Conservation (phyloP, 2,797 vertebrate species). For the Danio albolineatus region DNA sequence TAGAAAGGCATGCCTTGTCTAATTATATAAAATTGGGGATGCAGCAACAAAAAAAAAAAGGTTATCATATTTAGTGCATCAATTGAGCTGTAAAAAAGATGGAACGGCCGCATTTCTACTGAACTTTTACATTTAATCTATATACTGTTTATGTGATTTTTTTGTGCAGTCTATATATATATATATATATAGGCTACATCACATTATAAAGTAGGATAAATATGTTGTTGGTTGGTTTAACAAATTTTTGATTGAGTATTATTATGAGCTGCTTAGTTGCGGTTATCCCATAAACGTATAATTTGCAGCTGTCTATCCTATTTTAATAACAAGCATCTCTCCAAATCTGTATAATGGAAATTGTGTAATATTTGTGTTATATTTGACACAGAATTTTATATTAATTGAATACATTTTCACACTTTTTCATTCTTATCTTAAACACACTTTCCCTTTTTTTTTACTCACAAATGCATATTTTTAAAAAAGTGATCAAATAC, state of each 20-base stretch:
- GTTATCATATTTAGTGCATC: constrained; percentile 57
- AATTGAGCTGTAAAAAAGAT: constrained; percentile 56
- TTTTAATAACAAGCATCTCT: not conserved
- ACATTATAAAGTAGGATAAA: not conserved
- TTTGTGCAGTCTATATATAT: not conserved
- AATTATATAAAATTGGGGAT: constrained; percentile 75
- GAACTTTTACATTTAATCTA: not conserved
- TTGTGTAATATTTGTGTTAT: not conserved
- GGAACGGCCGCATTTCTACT: constrained; percentile 57
- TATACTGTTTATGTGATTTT: not conserved
- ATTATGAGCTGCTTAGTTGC: not conserved
- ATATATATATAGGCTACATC: not conserved
- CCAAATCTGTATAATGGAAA: not conserved
- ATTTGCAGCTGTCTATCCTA: not conserved
- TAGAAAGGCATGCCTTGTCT: constrained; percentile 72
- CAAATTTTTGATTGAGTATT: not conserved
- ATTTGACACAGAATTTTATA: not conserved
- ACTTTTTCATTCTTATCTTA: not conserved
- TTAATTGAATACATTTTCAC: not conserved
- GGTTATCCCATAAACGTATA: not conserved
- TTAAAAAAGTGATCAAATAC: not conserved
- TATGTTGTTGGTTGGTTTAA: not conserved
- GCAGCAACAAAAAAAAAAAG: constrained; percentile 47
- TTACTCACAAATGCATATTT: not conserved
- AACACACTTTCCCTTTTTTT: not conserved